These are phyloP conservation scores for Mesembrinibis cayennensis DNA, from an alignment of 2,113 vertebrate genomes.

Conservation along the genomic window DNA sequence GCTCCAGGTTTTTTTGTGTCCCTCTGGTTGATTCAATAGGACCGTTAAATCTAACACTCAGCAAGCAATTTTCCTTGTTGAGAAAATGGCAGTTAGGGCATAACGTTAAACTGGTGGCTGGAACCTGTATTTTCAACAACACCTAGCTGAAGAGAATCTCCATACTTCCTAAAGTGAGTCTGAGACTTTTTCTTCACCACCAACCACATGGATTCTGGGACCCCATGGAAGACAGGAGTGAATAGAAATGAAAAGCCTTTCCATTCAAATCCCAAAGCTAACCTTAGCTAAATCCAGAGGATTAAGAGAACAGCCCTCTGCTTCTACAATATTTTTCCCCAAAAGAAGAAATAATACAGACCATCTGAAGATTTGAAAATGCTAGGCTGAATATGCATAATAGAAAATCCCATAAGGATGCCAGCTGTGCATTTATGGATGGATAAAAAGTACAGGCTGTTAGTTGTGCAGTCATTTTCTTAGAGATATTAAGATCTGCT, in stretches of 20 bases:
- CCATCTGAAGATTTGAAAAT: slow-evolving; percentile 16
- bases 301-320: not conserved
- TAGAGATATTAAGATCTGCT: slow-evolving; percentile 11
- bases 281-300: not conserved
- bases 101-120: not conserved
- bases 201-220: not conserved
- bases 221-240: not conserved
- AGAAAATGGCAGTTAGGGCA: not conserved
- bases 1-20: not conserved
- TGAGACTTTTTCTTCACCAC: not conserved
- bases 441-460: slow-evolving; percentile 22
- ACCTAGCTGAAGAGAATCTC: not conserved
- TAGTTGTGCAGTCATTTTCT: slow-evolving; percentile 28
- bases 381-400: not conserved
- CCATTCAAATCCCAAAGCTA: not conserved
- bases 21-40: not conserved
- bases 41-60: not conserved
- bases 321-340: not conserved
- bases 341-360: not conserved
- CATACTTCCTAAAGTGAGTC: not conserved
- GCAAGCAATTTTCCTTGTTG: not conserved
- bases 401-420: slow-evolving; percentile 17
- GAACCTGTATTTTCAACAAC: not conserved
- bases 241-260: not conserved
- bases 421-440: slow-evolving; percentile 27